Percentiles rank a stretch among this genome's conserved stretches.
Conservation (phyloP, 2,888 invertebrate genomes). For the Amitus sp. region DNA sequence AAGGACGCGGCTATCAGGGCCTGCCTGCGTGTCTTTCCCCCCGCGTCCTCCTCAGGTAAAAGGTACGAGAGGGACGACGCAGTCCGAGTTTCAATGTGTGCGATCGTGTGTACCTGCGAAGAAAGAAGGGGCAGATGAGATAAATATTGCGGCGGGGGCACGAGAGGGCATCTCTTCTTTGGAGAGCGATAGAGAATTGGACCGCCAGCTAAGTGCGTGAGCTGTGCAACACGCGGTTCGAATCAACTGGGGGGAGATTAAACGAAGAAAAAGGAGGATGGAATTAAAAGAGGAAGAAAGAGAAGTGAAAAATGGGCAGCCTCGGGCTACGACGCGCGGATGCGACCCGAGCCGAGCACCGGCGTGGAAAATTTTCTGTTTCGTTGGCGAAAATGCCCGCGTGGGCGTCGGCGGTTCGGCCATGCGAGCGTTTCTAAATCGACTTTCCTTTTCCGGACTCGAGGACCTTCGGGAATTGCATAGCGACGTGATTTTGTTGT, state of each 20-base stretch:
- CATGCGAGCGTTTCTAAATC: too few species aligned
- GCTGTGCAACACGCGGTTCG: conserved; percentile 25
- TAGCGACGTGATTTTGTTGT: too few species aligned
- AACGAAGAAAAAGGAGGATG: conserved; percentile 54
- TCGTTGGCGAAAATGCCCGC: conserved; percentile 13
- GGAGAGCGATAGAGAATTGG: conserved; percentile 26
- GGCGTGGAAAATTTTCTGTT: conserved; percentile 56
- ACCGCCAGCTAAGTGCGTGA: conserved; percentile 38
- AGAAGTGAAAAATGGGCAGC: conserved; percentile 61
- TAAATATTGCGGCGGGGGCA: conserved; percentile 26
- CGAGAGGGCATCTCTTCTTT: conserved; percentile 12
- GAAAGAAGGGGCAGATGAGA: conserved; percentile 30
- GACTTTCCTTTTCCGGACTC: too few species aligned
- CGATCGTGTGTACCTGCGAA: conserved; percentile 12
- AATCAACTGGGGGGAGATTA: conserved; percentile 50
- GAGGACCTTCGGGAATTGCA: too few species aligned
- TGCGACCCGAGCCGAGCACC: conserved; percentile 59
- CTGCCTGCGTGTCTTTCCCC: too few species aligned
- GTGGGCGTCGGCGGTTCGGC: neutral
- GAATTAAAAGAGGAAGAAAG: conserved; percentile 49
- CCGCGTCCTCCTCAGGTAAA: conserved; percentile 21
- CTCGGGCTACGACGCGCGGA: conserved; percentile 57
- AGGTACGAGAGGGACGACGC: conserved; percentile 39
- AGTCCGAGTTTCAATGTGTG: conserved; percentile 26
- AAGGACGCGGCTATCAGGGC: conserved; percentile 1